A percentile compares a stretch with the other conserved stretches of the same genome.
These are phyloP conservation scores for Podilymbus podiceps DNA, from an alignment of 2,113 vertebrate species.

Conservation along the genomic window DNA sequence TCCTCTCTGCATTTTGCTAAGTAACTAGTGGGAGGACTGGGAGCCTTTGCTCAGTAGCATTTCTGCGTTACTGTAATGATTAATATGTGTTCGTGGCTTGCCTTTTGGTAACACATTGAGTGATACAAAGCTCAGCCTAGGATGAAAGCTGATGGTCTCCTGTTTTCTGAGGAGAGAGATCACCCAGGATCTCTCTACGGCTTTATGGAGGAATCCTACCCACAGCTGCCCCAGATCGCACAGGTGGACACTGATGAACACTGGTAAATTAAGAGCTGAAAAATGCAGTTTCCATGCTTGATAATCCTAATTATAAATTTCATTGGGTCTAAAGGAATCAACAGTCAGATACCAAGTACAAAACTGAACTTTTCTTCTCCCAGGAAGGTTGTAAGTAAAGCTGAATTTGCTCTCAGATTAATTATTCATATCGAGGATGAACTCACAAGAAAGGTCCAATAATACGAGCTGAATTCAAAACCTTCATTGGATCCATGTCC, in stretches of 20 bases:
- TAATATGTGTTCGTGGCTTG: not conserved
- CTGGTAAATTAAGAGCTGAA: not conserved
- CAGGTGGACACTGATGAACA: not conserved
- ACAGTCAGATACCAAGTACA: not conserved
- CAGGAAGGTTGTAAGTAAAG: not conserved
- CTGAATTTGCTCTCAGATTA: not conserved
- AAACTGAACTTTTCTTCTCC: not conserved
- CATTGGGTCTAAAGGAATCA: not conserved
- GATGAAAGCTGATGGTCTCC: fast-evolving
- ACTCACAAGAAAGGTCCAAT: not conserved
- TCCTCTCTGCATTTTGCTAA: fast-evolving
- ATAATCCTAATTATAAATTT: not conserved
- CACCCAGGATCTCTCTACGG: not conserved
- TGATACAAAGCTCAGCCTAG: not conserved
- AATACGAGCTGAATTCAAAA: not conserved
- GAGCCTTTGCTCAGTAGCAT: not conserved
- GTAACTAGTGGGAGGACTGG: too few relatives aligned
- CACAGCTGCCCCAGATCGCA: not conserved
- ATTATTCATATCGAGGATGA: not conserved
- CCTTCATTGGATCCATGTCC: not conserved
- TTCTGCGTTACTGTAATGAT: not conserved
- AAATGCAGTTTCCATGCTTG: fast-evolving
- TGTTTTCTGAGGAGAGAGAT: not conserved
- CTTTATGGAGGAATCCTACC: too few relatives aligned
- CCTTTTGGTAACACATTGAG: not conserved